Evolutionary conservation across 1,140 invertebrate genomes (phyloP).

Genomic region (Mactra quadrangularis): DNA sequence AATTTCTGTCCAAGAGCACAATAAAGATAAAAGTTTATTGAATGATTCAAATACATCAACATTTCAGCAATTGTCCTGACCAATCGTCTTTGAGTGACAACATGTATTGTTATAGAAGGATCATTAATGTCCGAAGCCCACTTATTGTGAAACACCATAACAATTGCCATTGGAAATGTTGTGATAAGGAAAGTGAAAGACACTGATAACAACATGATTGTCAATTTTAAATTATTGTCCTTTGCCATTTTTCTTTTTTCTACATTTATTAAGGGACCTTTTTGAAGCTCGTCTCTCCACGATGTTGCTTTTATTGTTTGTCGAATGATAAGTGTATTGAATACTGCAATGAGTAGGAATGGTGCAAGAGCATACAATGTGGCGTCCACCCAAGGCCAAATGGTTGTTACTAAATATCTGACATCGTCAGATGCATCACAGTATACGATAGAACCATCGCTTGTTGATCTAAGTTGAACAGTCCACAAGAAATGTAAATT

Average conservation of each 20-base stretch:
- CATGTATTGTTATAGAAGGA: conserved; percentile 3
- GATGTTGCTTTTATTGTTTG: conserved; percentile 67
- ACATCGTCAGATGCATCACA: conserved; percentile 54
- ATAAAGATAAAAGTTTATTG: conserved; percentile 83
- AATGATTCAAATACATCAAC: conserved; percentile 83
- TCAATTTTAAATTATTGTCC: conserved; percentile 76
- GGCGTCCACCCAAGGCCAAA: conserved; percentile 78
- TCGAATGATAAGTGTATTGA: conserved; percentile 73
- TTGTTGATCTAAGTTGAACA: conserved; percentile 60
- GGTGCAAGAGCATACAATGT: conserved; percentile 74
- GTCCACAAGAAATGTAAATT: conserved; percentile 81
- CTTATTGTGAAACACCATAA: conserved; percentile 73
- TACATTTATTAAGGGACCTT: conserved; percentile 61
- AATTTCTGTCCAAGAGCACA: conserved; percentile 82
- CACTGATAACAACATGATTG: conserved; percentile 82
- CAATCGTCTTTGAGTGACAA: conserved; percentile 56
- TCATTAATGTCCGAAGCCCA: conserved; percentile 58
- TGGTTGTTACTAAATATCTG: conserved; percentile 53
- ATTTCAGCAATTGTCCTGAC: conserved; percentile 75
- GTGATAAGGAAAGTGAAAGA: conserved; percentile 82
- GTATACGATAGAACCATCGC: neutral
- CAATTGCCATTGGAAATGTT: conserved; percentile 81
- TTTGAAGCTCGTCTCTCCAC: conserved; percentile 64
- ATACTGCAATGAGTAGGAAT: conserved; percentile 69
- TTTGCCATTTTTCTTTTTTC: conserved; percentile 65